Evolutionary conservation across 2,888 invertebrate species (phyloP).

Genomic region (Allophyes oxyacanthae): DNA sequence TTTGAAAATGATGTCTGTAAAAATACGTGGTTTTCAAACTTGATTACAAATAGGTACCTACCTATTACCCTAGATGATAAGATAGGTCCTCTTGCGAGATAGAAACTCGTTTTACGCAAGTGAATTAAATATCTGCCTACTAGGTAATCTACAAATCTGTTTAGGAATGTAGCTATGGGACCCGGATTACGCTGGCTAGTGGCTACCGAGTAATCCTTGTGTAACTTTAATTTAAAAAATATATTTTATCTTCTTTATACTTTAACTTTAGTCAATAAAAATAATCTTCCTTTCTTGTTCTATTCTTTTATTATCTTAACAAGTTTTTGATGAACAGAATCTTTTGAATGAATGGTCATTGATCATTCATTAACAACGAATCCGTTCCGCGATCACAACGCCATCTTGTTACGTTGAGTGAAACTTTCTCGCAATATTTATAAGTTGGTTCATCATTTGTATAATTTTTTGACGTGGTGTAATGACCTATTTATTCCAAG

Average conservation of each 20-base stretch:
- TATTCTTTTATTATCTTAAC: no score
- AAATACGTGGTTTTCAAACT: background rate
- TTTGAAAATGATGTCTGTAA: no score
- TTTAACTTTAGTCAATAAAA: no score
- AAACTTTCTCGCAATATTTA: no score
- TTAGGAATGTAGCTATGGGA: slow-evolving; percentile 41
- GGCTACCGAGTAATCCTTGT: slow-evolving; percentile 25
- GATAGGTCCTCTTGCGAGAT: slow-evolving; percentile 20
- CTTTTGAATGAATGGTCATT: no score
- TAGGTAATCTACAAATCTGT: slow-evolving; percentile 53
- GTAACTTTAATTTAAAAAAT: slow-evolving; percentile 30
- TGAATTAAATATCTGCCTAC: slow-evolving; percentile 38
- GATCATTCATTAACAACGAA: no score
- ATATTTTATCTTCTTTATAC: background rate
- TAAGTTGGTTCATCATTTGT: no score
- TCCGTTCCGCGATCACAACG: no score
- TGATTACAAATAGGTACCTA: slow-evolving; percentile 9
- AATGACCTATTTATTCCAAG: background rate
- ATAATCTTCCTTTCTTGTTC: no score
- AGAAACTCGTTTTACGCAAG: slow-evolving; percentile 37
- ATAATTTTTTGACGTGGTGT: no score
- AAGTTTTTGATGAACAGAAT: no score
- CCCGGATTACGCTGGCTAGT: background rate
- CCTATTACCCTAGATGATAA: slow-evolving; percentile 30
- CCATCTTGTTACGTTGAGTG: no score